phyloP scores from a whole-genome alignment of 2,113 vertebrate species.

The Theristicus caerulescens region DNA sequence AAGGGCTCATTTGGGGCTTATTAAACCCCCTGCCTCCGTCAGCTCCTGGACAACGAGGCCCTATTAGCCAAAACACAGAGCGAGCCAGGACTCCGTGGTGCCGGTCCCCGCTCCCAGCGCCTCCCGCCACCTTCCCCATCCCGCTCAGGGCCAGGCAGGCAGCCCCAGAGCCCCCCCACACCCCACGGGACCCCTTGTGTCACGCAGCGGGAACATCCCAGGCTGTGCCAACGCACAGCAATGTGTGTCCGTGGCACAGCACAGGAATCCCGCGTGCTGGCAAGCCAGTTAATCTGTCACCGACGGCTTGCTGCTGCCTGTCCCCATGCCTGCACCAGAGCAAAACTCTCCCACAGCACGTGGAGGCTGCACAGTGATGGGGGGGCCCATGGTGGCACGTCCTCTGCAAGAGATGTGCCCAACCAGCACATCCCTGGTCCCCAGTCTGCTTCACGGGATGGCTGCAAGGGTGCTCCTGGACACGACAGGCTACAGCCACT shows the following conservation, averaged over 20 bases:
- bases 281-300: not conserved
- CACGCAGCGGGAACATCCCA: accelerated
- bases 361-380: accelerated
- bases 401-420: not conserved
- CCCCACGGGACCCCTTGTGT: accelerated
- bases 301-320: accelerated
- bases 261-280: accelerated
- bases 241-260: accelerated
- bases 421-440: not conserved
- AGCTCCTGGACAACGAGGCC: not conserved
- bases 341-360: accelerated
- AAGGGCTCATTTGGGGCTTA: accelerated
- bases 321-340: not conserved
- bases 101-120: accelerated
- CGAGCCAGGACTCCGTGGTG: accelerated
- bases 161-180: accelerated
- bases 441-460: accelerated
- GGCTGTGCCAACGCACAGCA: not conserved
- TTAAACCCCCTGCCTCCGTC: accelerated
- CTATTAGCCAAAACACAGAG: not conserved
- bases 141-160: too few species aligned
- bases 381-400: not conserved
- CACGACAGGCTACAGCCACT: accelerated
- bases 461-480: not conserved
- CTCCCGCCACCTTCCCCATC: not conserved